Evolutionary conservation across 2,797 vertebrate species (phyloP), one percentile per base, ranked within the genome.

Genomic region (Malurus leucopterus): DNA sequence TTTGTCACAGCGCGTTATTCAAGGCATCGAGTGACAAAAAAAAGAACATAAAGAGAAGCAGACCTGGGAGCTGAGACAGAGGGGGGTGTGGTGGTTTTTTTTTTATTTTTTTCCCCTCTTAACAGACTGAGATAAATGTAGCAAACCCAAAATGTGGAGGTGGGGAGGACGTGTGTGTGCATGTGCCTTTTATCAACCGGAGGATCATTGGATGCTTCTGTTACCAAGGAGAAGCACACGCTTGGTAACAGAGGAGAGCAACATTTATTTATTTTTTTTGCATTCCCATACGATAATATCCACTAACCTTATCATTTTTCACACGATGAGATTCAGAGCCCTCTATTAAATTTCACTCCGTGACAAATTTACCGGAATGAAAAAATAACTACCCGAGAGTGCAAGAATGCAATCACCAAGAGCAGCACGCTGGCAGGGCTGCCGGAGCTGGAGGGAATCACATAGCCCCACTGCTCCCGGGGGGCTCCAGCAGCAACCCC

Each of bases 231-330:
- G 90, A 92, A 92, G 88, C 73, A 38, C 78, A 74, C 4, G 27
- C 87, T 91, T 92, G 80, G 91, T 90, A 94, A 93, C 82, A 88
- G 93, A 89, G 53, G 49, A 87, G 51, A 88, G 53, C 90, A 97
- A 96, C 96, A 96, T 93, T 22, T 44, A 15, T 96, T 96, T 91
- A 95, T 43, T 89, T 96, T 47, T 95, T 95, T 91, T 71, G 80
- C 89, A 81, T 87, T 94, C 73, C 87, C 81, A 1, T 10, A 86
- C 5, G 84, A 72, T 67, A 84, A 87, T 29, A 73, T 68, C 61
- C 86, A 47, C 84, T 41, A 86, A 58, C 64, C 71, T 81, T 84
- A 85, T 78, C 63, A 13, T 74, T 90, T 81, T 75, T 81, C 84
- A 78, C 73, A n/a, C 16, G 49, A 83, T 27, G 70, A 81, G 80